phyloP scores from a whole-genome alignment of 2,888 invertebrate species.

The Heliconius cydno region DNA sequence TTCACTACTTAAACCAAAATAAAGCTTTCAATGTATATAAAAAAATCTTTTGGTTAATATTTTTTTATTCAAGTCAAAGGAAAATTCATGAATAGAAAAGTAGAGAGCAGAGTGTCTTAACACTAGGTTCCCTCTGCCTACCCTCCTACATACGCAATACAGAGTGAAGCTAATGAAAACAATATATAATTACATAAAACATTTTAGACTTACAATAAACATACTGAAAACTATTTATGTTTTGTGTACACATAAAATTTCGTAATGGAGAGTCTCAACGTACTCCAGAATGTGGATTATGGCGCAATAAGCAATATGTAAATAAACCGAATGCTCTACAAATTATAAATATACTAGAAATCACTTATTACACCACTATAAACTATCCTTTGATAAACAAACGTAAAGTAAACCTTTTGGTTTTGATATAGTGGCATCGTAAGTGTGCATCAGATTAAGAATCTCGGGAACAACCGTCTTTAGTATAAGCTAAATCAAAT shows the following conservation, averaged over 20 bases:
- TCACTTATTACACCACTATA: not conserved
- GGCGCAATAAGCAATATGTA: slow-evolving; percentile 22
- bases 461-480: slow-evolving; percentile 5
- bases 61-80: not conserved
- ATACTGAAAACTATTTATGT: not conserved
- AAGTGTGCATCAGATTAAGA: slow-evolving; percentile 17
- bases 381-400: slow-evolving; percentile 18
- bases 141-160: too few relatives aligned
- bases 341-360: slow-evolving; percentile 24
- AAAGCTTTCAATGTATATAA: slow-evolving; percentile 6
- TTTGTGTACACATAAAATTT: slow-evolving; percentile 8
- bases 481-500: slow-evolving; percentile 13
- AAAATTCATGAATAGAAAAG: not conserved
- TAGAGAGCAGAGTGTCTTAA: too few relatives aligned
- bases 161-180: too few relatives aligned
- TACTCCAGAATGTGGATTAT: slow-evolving; percentile 4
- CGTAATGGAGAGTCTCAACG: slow-evolving; percentile 11
- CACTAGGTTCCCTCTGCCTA: too few relatives aligned
- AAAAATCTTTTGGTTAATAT: not conserved
- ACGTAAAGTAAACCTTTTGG: slow-evolving; percentile 12
- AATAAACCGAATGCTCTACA: slow-evolving; percentile 23
- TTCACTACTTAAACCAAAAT: not conserved
- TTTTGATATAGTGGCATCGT: slow-evolving; percentile 7
- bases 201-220: not conserved
- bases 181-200: not conserved